Conservation (phyloP, 2,113 vertebrate species). For the Peromyscus maniculatus region DNA sequence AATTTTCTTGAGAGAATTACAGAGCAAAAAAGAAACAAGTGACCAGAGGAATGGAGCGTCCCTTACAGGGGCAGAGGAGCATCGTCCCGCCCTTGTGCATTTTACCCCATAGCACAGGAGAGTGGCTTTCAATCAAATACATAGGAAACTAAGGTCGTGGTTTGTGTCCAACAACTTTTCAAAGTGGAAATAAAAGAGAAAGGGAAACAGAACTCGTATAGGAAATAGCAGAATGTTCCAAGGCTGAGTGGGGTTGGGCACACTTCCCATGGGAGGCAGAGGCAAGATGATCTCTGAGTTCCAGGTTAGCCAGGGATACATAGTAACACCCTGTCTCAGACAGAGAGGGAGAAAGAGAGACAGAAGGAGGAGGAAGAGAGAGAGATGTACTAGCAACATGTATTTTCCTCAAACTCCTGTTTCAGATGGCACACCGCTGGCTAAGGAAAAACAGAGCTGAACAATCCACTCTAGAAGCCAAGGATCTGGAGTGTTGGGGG, state of each 20-base stretch:
- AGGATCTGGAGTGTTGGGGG: accelerated
- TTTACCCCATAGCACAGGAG: not conserved
- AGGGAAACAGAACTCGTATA: not conserved
- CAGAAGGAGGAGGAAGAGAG: not conserved
- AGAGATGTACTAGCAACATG: not conserved
- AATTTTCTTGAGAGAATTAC: conserved; percentile 17
- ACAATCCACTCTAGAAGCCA: not conserved
- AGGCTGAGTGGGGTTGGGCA: not conserved
- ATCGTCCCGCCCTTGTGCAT: not conserved
- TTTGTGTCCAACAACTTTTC: not conserved
- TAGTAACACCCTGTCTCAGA: not conserved
- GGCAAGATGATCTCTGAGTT: not conserved
- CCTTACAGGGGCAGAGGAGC: not conserved
- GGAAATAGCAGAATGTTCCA: not conserved
- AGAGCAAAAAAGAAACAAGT: not conserved
- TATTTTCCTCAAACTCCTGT: conserved; percentile 6
- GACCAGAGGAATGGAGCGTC: not conserved
- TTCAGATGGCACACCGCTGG: not conserved
- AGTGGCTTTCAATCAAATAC: not conserved
- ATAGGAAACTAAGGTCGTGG: not conserved
- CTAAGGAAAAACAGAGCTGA: not conserved
- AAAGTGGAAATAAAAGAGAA: conserved; percentile 29
- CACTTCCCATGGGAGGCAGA: not conserved
- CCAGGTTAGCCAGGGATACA: not conserved
- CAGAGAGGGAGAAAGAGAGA: not conserved